Evolutionary conservation across 37 sponge, comb jelly and placozoan genomes (phyloP).

Genomic region (Crambe crambe): DNA sequence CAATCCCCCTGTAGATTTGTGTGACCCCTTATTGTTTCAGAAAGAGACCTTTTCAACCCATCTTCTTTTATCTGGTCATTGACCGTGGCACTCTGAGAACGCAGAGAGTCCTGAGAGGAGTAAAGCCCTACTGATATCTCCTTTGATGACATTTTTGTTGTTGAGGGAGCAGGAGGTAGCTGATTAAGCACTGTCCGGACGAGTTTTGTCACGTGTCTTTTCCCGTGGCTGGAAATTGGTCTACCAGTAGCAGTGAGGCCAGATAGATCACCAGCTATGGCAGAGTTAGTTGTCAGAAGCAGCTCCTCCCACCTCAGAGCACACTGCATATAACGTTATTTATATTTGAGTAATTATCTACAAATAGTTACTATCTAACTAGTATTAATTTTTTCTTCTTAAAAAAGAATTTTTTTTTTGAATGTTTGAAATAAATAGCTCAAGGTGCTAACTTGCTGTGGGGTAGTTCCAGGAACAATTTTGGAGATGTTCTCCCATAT

Average conservation of each 20-base stretch:
- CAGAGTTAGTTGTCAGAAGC: neutral
- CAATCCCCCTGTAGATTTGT: neutral
- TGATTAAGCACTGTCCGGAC: no score
- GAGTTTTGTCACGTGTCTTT: constrained; percentile 8
- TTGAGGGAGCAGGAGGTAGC: constrained; percentile 13
- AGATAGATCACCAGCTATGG: constrained; percentile 33
- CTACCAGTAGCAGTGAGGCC: constrained; percentile 68
- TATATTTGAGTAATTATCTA: neutral
- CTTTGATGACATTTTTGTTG: neutral
- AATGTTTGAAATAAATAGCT: neutral
- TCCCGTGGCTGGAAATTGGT: constrained; percentile 45
- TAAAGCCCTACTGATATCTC: neutral
- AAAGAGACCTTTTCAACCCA: neutral
- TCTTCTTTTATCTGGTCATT: neutral
- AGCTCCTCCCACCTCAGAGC: constrained; percentile 78
- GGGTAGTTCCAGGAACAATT: constrained; percentile 76
- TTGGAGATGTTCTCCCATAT: constrained; percentile 73
- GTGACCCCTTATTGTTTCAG: neutral
- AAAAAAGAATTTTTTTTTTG: neutral
- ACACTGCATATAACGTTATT: constrained; percentile 41
- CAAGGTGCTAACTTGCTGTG: constrained; percentile 51
- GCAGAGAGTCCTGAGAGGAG: neutral
- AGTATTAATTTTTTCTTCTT: neutral
- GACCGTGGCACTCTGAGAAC: neutral
- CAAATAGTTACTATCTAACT: neutral